Conservation (phyloP, 2,888 invertebrate species). For the Oeneis ivallda region DNA sequence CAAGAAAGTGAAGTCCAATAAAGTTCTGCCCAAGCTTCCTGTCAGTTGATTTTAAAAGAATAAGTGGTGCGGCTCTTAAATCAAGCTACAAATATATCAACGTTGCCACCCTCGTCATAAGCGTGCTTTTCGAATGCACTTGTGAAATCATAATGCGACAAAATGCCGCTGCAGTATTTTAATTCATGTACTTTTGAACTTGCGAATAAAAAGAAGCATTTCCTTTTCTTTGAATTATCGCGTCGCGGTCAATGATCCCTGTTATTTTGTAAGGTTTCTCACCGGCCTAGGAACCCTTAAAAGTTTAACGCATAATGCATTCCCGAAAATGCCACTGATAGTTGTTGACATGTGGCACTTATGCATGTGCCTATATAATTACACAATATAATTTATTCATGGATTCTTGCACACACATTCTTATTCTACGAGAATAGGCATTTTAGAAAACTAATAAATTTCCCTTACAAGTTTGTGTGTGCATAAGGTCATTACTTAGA, state of each 20-base stretch:
- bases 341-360: background rate
- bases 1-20: conserved; percentile 37
- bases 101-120: conserved; percentile 26
- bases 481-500: too few species aligned
- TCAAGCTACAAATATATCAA: conserved; percentile 17
- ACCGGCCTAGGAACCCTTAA: conserved; percentile 34
- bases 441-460: too few species aligned
- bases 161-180: conserved; percentile 37
- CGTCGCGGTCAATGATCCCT: conserved; percentile 35
- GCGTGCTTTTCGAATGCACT: conserved; percentile 26
- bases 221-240: conserved; percentile 39
- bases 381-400: background rate
- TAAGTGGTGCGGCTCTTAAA: conserved; percentile 27
- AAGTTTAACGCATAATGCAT: conserved; percentile 28
- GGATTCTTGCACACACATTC: too few species aligned
- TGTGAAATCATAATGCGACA: conserved; percentile 32
- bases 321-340: conserved; percentile 6
- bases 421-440: too few species aligned
- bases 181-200: conserved; percentile 38
- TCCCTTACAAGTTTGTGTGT: too few species aligned
- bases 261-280: conserved; percentile 37
- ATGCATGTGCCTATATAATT: background rate
- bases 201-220: conserved; percentile 37
- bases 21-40: conserved; percentile 35
- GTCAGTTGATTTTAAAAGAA: conserved; percentile 38